Base-by-base conservation (phyloP, 2,888 invertebrate species). In the Drosophila bunnanda region DNA sequence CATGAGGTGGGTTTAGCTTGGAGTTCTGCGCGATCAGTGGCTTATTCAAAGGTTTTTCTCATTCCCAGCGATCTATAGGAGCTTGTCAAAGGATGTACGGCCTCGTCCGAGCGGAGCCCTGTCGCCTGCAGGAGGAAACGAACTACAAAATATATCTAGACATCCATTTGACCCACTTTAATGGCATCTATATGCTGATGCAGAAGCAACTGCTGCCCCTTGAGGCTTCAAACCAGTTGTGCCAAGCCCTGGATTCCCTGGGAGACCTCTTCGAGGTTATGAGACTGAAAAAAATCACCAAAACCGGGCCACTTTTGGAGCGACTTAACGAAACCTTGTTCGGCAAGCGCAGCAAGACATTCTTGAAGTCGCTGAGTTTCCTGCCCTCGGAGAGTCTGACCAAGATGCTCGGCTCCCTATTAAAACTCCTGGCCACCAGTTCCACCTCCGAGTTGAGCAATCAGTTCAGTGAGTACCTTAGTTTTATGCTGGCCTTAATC, bases 141-240 rank as follows among this genome's bases (percentile, higher is more conserved):
- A 82, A 86, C 50, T 78, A 82, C 44, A 80, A 80, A 44, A 52
- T 68, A 2, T 78, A 76, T 32, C 43, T 90, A n/a, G 76, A 70
- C 15, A 82, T 89, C 1, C 89, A 85, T 30, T 62, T 80, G 1
- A 75, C 76, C 28, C 86, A 91, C 57, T 53, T 90, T 1, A 71
- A 54, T n/a, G 62, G 58, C 10, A 58, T 75, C 2, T 59, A 61
- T 15, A 56, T 61, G 9, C 69, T 64, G 4, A 30, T 80, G 52
- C 89, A 83, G 54, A 75, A 59, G 22, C 58, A 66, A 7, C 46
- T 13, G 9, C 39, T 72, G 22, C 39, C 73, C 15, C 15, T 57
- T 30, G 44, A 54, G 12, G 50, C 84, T 4, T 13, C 64, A 1
- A 17, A 32, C 0, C 64, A 83, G 34, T 62, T 80, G 2, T 54